Evolutionary conservation across 2,113 vertebrate genomes (phyloP), one percentile per base, ranked within the genome.

Genomic region (Athene cunicularia): DNA sequence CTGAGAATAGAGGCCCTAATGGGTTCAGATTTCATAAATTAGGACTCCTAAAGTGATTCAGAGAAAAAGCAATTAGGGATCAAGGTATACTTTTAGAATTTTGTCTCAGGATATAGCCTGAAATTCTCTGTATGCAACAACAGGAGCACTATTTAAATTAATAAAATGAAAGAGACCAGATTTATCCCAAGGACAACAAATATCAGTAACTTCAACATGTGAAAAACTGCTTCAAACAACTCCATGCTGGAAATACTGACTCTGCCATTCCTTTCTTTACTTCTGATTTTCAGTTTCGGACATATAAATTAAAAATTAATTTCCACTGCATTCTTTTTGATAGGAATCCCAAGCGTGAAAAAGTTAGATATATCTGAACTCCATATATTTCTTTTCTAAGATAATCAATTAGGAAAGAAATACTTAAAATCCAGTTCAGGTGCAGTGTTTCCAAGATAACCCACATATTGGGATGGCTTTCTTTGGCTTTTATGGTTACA

Each of bases 401-500:
- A 35, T 58, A 62, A 73, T 62, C 3, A 45, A 6, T 75, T 80
- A 56, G 45, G 28, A 53, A 37, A 64, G 55, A 93, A 72, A 24
- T 3, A 50, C 30, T 56, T 60, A 53, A 86, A 92, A 66, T 21
- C 0, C 2, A 83, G 60, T 67, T 94, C 35, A 73, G 37, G 20
- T 43, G 66, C 81, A 85, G 20, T 6, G 59, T 85, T 92, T 86
- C 32, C 79, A 70, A 53, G 47, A 88, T 21, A 86, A 71, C 20
- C 47, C 81, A 77, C 30, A 35, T 9, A 56, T 60, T 49, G 64
- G 62, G 70, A 77, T 53, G 41, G 19, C 45, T 86, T 70, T 50
- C 63, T 91, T 70, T 94, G 81, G 79, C 55, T 96, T 92, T 88
- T 77, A 88, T n/a, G 59, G 64, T 70, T 89, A 8, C 43, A 33